Base-by-base conservation (phyloP, 2,113 vertebrate species). In the Stigmatopora nigra region DNA sequence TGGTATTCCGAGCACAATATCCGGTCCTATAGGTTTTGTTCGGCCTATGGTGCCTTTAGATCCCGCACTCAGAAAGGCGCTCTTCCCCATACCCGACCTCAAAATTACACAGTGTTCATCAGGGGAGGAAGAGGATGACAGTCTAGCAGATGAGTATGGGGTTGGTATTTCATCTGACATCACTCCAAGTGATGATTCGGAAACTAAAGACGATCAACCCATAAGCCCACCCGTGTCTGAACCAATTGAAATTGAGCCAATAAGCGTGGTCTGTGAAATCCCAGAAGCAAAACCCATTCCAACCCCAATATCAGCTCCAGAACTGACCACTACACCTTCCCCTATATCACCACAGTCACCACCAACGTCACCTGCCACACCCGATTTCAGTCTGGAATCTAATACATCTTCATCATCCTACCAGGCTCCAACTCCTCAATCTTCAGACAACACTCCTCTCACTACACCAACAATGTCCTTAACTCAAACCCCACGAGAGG, bases 61-160 rank as follows among this genome's bases (percentile, higher is more conserved):
- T 73, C 81, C 91, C 73, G 81, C 89, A 46, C 83, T 85, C 7
- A 91, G 84, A 77, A 94, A 92, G 61, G 55, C 91, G 72, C 85
- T 93, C 36, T 93, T 93, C 64, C 94, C 95, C 56, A 97, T 99
- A 86, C 97, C 97, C 76, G 95, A 99, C 83, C 93, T 99, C 71
- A 98, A 93, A 87, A 98, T 99, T 85, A 99, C 96, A 15, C 95
- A 96, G 61, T 97, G 97, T 82, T 98, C 98, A 80, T 96, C 97
- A 80, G 80, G 91, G 72, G 96, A 98, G 82, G 91, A 92, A 58
- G 95, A 96, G 76, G 94, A 95, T 84, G 91, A 84, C 82, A 93
- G 87, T 92, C 90, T 88, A 85, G 90, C 90, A 83, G 91, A 94
- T 68, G 93, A 95, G 31, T 81, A 87, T 83, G 82, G 78, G 44